phyloP scores from a whole-genome alignment of 2,888 invertebrate species.

The Kryphioiulus occultus region DNA sequence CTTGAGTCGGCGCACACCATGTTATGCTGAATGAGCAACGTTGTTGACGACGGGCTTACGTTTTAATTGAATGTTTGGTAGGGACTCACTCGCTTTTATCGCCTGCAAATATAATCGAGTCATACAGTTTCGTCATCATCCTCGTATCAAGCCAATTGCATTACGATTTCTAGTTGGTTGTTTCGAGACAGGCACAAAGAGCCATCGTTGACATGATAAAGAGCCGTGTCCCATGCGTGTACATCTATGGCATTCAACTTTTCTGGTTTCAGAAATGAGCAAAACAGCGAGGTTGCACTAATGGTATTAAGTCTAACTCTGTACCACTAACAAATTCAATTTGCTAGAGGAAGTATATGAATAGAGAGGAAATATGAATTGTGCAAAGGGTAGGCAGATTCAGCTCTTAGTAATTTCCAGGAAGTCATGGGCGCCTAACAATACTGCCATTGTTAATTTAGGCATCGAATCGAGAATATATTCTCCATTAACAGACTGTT shows the following conservation, averaged over 20 bases:
- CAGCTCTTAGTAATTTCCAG: slow-evolving; percentile 11
- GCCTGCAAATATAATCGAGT: slow-evolving; percentile 16
- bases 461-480: neutral
- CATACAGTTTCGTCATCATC: slow-evolving; percentile 39
- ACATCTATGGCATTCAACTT: neutral
- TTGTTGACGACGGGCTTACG: neutral
- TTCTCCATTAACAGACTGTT: neutral
- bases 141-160: slow-evolving; percentile 27
- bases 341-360: neutral
- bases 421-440: neutral
- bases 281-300: slow-evolving; percentile 39
- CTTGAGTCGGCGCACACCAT: neutral
- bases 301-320: slow-evolving; percentile 22
- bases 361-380: slow-evolving; percentile 36
- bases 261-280: slow-evolving; percentile 17
- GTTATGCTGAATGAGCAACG: neutral
- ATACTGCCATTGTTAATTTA: neutral
- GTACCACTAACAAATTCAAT: slow-evolving; percentile 35
- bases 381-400: neutral
- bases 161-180: slow-evolving; percentile 21
- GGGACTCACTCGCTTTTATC: neutral
- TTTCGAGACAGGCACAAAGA: neutral
- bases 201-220: neutral
- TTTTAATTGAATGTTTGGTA: slow-evolving; percentile 33
- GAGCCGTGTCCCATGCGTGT: neutral